These are phyloP conservation scores for Helostoma temminkii DNA, from an alignment of 2,797 vertebrate species.

Conservation along the genomic window DNA sequence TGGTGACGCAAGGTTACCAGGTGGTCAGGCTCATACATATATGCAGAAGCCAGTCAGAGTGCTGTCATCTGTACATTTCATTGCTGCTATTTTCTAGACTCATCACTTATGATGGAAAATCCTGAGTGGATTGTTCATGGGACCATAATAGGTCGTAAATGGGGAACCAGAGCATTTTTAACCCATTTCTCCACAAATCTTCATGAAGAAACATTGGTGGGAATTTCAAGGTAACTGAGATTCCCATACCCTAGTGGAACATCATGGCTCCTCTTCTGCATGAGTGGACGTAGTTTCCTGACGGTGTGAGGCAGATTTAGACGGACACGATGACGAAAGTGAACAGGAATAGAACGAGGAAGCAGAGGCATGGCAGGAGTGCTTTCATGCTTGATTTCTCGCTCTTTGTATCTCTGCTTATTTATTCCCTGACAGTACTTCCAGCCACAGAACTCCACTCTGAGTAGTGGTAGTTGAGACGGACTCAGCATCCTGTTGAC, in stretches of 20 bases:
- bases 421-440: slow-evolving; percentile 20
- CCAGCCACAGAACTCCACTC: background rate
- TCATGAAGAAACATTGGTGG: background rate
- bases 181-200: background rate
- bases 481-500: background rate
- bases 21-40: too few species aligned
- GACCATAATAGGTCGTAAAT: too few species aligned
- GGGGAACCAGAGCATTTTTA: background rate
- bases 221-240: background rate
- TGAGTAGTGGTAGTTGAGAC: background rate
- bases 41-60: too few species aligned
- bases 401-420: slow-evolving; percentile 15
- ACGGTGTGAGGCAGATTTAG: slow-evolving; percentile 27
- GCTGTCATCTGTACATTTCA: too few species aligned
- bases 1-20: too few species aligned
- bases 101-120: too few species aligned
- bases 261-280: background rate
- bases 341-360: slow-evolving; percentile 33
- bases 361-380: slow-evolving; percentile 17
- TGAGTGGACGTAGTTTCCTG: background rate
- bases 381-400: slow-evolving; percentile 26
- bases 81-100: too few species aligned
- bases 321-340: slow-evolving; percentile 31
- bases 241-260: background rate
- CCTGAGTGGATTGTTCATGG: too few species aligned